Evolutionary conservation across 92 coral and sea anemone species (phyloP), one percentile per base, ranked within the genome.

Genomic region (Porites evermanni): DNA sequence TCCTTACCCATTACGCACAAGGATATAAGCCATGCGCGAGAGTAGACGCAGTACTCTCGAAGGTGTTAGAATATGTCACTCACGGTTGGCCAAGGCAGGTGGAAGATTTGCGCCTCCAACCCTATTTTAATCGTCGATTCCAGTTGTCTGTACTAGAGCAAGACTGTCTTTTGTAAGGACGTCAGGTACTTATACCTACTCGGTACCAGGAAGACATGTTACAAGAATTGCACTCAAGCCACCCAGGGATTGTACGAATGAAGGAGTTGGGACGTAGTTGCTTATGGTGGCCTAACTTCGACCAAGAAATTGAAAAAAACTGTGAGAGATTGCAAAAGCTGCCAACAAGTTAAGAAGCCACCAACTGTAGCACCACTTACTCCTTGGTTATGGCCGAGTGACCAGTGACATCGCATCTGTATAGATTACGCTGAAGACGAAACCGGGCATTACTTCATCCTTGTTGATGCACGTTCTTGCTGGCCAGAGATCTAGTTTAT

Each of bases 231-330:
- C 90, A 86, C 56, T 67, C 75, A 53, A 29, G 81, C 23, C 89
- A 84, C 53, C 92, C 86, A 1, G 89, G 89, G n/a, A 70, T 84
- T 12, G 74, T 78, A 8, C 60, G 89, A 10, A 84, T 71, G 86
- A 71, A 89, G 65, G 84, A 70, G 44, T 14, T 71, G 63, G 92
- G 89, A 24, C 53, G 77, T 16, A 84, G 80, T 26, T 80, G 68
- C 67, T 18, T 69, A 21, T 89, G 80, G 92, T 89, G 70, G 89
- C 80, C 89, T 23, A 52, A 52, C 63, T 14, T 87, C 14, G 91
- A 88, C 17, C 0, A 14, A 1, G 71, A 81, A 38, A 73, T 81
- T 24, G 73, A 74, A 12, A 12, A 70, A 29, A 44, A 29, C 19
- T 1, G 89, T 85, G 52, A 58, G 69, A 47, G 56, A 44, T 17